Evolutionary conservation across 1,140 invertebrate genomes (phyloP).

Genomic region (Coptotermes formosanus): DNA sequence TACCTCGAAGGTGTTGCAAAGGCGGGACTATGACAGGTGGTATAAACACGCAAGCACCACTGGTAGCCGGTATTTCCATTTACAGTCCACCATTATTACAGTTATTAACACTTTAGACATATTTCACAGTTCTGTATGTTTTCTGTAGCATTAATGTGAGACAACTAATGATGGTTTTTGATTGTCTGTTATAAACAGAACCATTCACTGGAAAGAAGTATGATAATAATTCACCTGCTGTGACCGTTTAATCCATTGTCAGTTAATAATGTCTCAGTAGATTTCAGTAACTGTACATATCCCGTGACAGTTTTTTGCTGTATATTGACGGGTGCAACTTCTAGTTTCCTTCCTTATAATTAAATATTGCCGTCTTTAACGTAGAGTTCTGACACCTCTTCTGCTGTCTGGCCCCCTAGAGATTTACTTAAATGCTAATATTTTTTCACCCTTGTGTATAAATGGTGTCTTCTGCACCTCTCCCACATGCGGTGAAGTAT

Average conservation of each 20-base stretch:
- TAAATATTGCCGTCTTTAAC: neutral
- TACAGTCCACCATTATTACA: slow-evolving; percentile 14
- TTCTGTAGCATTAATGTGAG: neutral
- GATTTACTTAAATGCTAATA: neutral
- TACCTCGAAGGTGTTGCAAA: slow-evolving; percentile 16
- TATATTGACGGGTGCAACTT: neutral
- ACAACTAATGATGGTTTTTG: neutral
- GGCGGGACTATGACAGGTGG: slow-evolving; percentile 28
- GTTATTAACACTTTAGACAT: neutral
- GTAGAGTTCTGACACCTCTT: neutral
- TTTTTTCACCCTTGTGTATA: slow-evolving; percentile 2
- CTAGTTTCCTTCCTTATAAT: neutral
- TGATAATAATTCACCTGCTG: no score
- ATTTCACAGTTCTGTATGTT: neutral
- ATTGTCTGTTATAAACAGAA: neutral
- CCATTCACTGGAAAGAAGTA: neutral
- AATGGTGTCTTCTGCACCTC: neutral
- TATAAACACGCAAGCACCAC: slow-evolving; percentile 26
- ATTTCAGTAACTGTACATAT: no score
- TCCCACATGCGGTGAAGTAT: neutral
- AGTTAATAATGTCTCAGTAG: no score
- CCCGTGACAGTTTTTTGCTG: no score
- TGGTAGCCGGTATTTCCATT: slow-evolving; percentile 30
- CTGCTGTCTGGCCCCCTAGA: no score
- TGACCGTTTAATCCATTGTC: no score